Evolutionary conservation across 2,113 vertebrate species (phyloP).

Genomic region (Grammomys dolichurus): DNA sequence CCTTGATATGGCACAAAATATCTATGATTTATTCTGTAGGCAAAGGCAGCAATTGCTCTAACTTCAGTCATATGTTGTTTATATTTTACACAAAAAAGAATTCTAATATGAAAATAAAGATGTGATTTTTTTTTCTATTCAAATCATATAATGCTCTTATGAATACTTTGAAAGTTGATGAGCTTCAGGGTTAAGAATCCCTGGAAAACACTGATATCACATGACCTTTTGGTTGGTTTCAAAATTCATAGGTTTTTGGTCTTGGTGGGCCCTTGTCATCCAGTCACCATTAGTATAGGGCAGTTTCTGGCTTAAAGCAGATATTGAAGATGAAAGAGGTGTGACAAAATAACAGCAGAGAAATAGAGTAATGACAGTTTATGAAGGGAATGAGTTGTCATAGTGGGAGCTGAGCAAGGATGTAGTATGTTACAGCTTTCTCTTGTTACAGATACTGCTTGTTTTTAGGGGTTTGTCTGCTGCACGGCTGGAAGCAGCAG

Average conservation of each 20-base stretch:
- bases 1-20: neutral
- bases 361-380: neutral
- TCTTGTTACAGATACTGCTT: neutral
- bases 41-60: neutral
- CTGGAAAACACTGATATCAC: neutral
- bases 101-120: slow-evolving; percentile 46
- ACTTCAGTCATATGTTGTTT: slow-evolving; percentile 23
- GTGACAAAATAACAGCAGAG: neutral
- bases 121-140: neutral
- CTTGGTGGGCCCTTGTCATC: neutral
- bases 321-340: neutral
- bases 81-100: slow-evolving; percentile 6
- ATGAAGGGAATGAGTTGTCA: neutral
- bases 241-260: neutral
- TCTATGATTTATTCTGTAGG: neutral
- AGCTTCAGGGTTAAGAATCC: neutral
- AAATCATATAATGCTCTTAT: neutral
- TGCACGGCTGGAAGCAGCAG: neutral
- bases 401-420: neutral
- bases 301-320: neutral
- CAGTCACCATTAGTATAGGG: neutral
- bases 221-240: neutral
- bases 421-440: neutral
- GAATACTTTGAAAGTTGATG: neutral
- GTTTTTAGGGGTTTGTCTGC: neutral